These are phyloP conservation scores for Hypsibius dujardini DNA, from an alignment of 1,140 invertebrate species.

Conservation along the genomic window DNA sequence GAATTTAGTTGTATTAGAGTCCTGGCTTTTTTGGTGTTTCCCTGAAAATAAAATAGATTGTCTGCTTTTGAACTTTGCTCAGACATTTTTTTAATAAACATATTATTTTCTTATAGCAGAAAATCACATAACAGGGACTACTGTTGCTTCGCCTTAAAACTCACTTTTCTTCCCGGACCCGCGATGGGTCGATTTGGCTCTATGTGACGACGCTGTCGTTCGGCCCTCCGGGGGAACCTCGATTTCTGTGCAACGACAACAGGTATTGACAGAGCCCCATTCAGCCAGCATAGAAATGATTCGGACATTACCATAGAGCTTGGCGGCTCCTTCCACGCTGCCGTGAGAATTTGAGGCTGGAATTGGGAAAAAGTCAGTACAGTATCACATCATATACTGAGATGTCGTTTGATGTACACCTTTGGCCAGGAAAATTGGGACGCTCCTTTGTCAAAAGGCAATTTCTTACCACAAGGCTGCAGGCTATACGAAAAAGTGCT, in stretches of 20 bases:
- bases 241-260: neutral
- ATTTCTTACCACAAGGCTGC: too few relatives aligned
- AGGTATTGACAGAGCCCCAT: neutral
- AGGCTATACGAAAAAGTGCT: too few relatives aligned
- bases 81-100: neutral
- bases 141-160: neutral
- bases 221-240: neutral
- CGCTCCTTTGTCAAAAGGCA: too few relatives aligned
- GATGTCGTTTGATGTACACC: neutral
- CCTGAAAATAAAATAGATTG: neutral
- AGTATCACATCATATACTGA: neutral
- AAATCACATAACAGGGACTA: neutral
- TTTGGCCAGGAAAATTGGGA: too few relatives aligned
- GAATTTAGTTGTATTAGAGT: neutral
- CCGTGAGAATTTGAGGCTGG: slow-evolving; percentile 12
- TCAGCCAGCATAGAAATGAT: neutral
- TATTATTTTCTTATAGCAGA: neutral
- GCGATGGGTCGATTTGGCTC: slow-evolving; percentile 1
- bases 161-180: neutral
- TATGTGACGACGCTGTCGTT: neutral
- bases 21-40: neutral
- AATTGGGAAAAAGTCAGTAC: neutral
- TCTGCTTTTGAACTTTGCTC: neutral
- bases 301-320: neutral
- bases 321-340: slow-evolving; percentile 3